Evolutionary conservation across 37 sponge, comb jelly and placozoan species (phyloP).

Genomic region (Hormiphora californensis): DNA sequence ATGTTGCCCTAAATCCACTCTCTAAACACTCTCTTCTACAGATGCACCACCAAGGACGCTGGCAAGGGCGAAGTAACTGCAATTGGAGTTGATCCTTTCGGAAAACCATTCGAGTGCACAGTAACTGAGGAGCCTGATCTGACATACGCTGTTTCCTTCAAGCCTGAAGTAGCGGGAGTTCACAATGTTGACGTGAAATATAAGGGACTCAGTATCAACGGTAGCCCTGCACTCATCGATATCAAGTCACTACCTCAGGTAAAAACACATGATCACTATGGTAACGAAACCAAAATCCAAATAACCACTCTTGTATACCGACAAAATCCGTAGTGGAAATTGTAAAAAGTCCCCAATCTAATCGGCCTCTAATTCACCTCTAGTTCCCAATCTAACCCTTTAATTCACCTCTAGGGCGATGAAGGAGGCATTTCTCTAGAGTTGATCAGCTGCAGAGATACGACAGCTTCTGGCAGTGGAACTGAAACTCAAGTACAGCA

Average conservation of each 20-base stretch:
- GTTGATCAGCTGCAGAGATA: conserved; percentile 50
- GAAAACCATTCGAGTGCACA: conserved; percentile 35
- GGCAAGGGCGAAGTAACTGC: conserved; percentile 27
- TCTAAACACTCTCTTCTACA: not conserved
- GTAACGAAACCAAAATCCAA: not conserved
- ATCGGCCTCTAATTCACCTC: not conserved
- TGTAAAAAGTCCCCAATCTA: not conserved
- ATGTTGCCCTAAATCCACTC: not conserved
- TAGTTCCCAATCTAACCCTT: not conserved
- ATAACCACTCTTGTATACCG: not conserved
- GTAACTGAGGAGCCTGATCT: conserved; percentile 21
- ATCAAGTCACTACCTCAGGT: conserved; percentile 54
- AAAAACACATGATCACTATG: not conserved
- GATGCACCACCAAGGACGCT: conserved; percentile 28
- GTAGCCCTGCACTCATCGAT: conserved; percentile 47
- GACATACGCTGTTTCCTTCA: conserved; percentile 41
- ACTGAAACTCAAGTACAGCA: conserved; percentile 46
- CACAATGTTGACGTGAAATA: conserved; percentile 51
- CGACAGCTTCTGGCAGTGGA: conserved; percentile 3
- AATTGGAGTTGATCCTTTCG: conserved; percentile 49
- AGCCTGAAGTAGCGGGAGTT: conserved; percentile 44
- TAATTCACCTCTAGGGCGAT: not conserved
- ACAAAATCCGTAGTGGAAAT: too few relatives aligned
- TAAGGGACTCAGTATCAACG: conserved; percentile 46
- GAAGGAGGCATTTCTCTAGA: conserved; percentile 50